Evolutionary conservation across 1,140 invertebrate species (phyloP).

Genomic region (Drosophila ohnishii): DNA sequence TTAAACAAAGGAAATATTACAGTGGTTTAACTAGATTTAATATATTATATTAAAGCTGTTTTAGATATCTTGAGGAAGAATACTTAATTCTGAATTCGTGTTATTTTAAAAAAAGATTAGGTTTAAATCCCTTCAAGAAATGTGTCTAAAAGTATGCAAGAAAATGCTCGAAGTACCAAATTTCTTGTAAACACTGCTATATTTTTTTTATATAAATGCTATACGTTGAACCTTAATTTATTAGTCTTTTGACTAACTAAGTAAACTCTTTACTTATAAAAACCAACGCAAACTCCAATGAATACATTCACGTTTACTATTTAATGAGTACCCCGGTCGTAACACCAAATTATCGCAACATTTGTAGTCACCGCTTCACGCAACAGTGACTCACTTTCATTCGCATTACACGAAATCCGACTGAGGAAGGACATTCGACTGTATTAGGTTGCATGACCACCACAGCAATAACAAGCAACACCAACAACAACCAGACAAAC

Average conservation of each 20-base stretch:
- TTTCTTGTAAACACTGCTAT: background rate
- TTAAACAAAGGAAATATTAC: background rate
- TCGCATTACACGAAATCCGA: background rate
- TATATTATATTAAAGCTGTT: background rate
- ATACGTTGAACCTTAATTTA: background rate
- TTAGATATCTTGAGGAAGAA: background rate
- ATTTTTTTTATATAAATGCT: background rate
- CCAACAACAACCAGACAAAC: background rate
- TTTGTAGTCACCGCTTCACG: constrained; percentile 2
- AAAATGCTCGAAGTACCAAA: background rate
- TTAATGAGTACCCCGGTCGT: background rate
- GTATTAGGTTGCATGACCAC: constrained; percentile 4
- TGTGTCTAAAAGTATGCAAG: background rate
- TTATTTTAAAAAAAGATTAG: too few species aligned
- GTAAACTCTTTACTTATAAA: too few species aligned
- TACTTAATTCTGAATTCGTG: too few species aligned
- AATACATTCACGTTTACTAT: background rate
- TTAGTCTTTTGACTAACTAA: too few species aligned
- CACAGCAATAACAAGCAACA: background rate
- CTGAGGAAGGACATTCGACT: constrained; percentile 3
- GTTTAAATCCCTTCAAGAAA: too few species aligned
- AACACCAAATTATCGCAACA: constrained; percentile 6
- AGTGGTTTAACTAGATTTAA: background rate
- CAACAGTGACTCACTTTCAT: constrained; percentile 5
- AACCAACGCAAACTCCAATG: background rate